These are phyloP conservation scores for Tinea pellionella DNA, from an alignment of 2,888 invertebrate genomes.

Conservation along the genomic window DNA sequence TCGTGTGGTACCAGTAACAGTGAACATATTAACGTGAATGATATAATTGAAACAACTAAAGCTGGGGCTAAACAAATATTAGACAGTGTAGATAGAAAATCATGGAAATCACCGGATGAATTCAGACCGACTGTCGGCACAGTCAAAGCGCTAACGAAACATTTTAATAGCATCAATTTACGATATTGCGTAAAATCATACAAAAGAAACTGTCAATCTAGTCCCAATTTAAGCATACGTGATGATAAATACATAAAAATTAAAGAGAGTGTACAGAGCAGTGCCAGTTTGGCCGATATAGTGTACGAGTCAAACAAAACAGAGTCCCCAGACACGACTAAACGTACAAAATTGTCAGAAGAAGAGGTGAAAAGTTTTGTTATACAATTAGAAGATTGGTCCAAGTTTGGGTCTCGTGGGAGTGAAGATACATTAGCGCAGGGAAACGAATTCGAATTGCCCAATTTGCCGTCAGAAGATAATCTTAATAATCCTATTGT, in stretches of 20 bases:
- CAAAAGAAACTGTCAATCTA: conserved; percentile 56
- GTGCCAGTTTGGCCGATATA: conserved; percentile 53
- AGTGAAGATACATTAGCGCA: conserved; percentile 59
- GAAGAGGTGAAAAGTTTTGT: conserved; percentile 60
- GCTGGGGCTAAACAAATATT: conserved; percentile 45
- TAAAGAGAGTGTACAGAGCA: conserved; percentile 37
- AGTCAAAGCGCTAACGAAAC: conserved; percentile 77
- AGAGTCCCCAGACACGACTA: conserved; percentile 36
- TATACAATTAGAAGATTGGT: conserved; percentile 62
- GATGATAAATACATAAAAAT: conserved; percentile 30
- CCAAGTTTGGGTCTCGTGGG: conserved; percentile 55
- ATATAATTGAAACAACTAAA: conserved; percentile 24
- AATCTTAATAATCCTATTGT: conserved; percentile 30
- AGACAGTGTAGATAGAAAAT: conserved; percentile 58
- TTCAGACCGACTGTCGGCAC: conserved; percentile 75
- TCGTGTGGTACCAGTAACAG: conserved; percentile 34
- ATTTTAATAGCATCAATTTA: conserved; percentile 70
- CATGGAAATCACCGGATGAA: conserved; percentile 79
- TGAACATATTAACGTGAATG: conserved; percentile 19
- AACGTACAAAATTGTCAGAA: conserved; percentile 43
- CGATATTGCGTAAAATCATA: conserved; percentile 51
- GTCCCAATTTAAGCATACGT: conserved; percentile 50
- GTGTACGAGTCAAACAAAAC: conserved; percentile 48
- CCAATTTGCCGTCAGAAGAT: conserved; percentile 55
- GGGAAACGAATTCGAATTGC: conserved; percentile 56